Conservation (phyloP, 2,113 vertebrate genomes). For the Tachysurus vachellii region DNA sequence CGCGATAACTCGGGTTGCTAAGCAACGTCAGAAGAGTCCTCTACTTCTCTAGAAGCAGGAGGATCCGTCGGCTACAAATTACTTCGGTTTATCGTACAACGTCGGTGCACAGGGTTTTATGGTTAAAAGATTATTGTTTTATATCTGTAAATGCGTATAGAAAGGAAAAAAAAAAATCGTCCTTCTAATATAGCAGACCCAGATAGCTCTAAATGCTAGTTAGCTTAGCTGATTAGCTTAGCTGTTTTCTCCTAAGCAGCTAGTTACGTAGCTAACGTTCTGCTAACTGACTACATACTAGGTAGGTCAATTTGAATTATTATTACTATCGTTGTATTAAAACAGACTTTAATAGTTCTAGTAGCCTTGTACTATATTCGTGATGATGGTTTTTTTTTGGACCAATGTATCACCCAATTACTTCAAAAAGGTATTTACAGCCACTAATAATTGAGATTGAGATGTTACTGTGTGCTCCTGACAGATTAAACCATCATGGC, state of each 20-base stretch:
- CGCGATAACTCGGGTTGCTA: background rate
- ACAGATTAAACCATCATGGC: slow-evolving; percentile 70
- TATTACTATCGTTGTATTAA: background rate
- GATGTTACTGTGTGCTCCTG: background rate
- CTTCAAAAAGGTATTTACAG: background rate
- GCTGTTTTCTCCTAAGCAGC: background rate
- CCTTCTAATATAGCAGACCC: background rate
- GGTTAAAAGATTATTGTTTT: background rate
- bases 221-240: slow-evolving; percentile 11
- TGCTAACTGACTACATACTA: background rate
- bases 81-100: background rate
- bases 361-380: background rate
- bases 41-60: background rate
- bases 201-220: background rate
- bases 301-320: background rate
- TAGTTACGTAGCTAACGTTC: background rate
- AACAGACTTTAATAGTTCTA: background rate
- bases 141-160: background rate
- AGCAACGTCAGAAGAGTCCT: background rate
- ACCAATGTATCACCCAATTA: background rate
- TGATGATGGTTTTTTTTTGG: background rate
- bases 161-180: background rate
- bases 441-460: background rate
- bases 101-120: too few relatives aligned
- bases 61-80: background rate